Base-by-base conservation (phyloP, 1,140 invertebrate genomes). In the Pseudomyrmex concolor region DNA sequence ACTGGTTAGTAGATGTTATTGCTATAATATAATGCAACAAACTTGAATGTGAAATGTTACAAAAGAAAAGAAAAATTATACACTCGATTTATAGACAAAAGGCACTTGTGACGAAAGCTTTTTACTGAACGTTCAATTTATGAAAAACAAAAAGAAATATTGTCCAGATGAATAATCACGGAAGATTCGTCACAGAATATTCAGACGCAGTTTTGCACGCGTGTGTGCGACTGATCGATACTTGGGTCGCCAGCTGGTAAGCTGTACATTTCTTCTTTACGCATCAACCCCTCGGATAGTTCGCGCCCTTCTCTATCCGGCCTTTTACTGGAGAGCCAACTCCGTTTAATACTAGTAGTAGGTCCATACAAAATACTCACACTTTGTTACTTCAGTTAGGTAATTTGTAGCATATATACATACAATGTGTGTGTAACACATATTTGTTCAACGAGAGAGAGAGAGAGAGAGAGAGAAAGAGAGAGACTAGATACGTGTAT, bases 141-240 rank as follows among this genome's bases (percentile, higher is more conserved):
- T 66, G 15, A 22, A 34, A 34, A 7, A 34, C 19, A 43, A 50
- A 72, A 74, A 43, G 10, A 54, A 84, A 22, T 59, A 57, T 45
- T 63, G 7, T 50, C 13, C 51, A 3, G 60, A 84, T 84, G 64
- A 43, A 87, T 87, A 82, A 86, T 76, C 71, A 70, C 50, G n/a
- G 55, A 62, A 64, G 55, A 88, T 63, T 82, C 55, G 43, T 86
- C 50, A 54, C 12, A 60, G 15, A 73, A 64, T 71, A 77, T 74
- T 62, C 74, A 73, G 71, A 78, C 67, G 15, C 19, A 13, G 45
- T 15, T 51, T 34, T 22, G 77, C 63, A 85, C 67, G 84, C 71
- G 83, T 74, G 81, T 83, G 81, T 83, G 84, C 43, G 80, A 25
- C 88, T 80, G 83, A 84, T 90, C 89, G 89, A 90, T 90, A 90